Evolutionary conservation across 1,140 invertebrate genomes (phyloP), one percentile per base, ranked within the genome.

Genomic region (Tribolium castaneum): DNA sequence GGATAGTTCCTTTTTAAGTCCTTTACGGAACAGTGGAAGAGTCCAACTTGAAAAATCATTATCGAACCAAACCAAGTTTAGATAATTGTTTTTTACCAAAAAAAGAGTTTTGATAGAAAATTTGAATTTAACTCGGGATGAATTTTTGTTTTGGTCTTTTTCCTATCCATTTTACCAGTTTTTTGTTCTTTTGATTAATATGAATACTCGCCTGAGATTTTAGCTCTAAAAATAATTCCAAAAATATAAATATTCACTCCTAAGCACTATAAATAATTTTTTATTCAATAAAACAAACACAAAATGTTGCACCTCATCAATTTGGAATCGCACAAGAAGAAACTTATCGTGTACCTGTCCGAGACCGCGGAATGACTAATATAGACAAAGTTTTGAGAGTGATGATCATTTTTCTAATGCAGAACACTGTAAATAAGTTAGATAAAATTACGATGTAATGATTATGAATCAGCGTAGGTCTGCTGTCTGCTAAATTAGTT

Each of bases 21-120:
- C 76, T 35, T 25, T 56, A 19, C 10, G n/a, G 22, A 77, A 77
- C 22, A 66, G 56, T 82, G 84, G 77, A 84, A 86, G 83, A 22
- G 84, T 82, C 80, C 82, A 87, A 73, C 86, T 87, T 35, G 22
- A 78, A 77, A 3, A 19, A 3, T 16, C 1, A 5, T 52, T 14
- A 52, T 14, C 4, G 13, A 2, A 52, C 16, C 16, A 2, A 19
- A 19, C 16, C 1, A 19, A 2, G 16, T 19, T 19, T 19, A 2
- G 2, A 52, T 52, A 52, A 14, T 7, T 7, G 5, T 10, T 34
- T 7, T 30, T 12, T 59, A 80, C 70, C 70, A 72, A 39, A 19
- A 72, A 59, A 81, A 79, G 14, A 79, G 6, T 12, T 54, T 70
- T 9, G 78, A 79, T 1, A 81, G 51, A n/a, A 81, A 9, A 59